phyloP scores from a whole-genome alignment of 2,888 invertebrate genomes.

The Amphiduros pacificus region DNA sequence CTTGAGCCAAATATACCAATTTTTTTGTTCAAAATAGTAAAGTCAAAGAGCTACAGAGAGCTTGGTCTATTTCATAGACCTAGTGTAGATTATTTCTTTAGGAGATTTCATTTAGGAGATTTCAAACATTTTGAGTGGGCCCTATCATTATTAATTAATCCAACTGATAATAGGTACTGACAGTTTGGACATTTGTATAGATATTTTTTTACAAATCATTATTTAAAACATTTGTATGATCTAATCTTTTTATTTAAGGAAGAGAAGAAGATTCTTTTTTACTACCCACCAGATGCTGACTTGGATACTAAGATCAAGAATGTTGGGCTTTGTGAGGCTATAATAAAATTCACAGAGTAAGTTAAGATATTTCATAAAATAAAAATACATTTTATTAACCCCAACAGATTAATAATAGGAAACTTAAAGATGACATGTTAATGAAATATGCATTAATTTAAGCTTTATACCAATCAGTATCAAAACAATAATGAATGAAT shows the following conservation, averaged over 20 bases:
- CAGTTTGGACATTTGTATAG: neutral
- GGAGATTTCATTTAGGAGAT: too few species aligned
- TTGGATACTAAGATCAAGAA: conserved; percentile 82
- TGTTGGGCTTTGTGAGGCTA: conserved; percentile 92
- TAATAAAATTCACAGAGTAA: conserved; percentile 92
- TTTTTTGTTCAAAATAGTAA: too few species aligned
- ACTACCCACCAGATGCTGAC: conserved; percentile 77
- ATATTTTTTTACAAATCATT: too few species aligned
- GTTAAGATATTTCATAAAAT: conserved; percentile 37
- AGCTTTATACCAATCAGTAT: neutral
- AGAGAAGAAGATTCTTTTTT: conserved; percentile 84
- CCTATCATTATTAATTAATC: conserved; percentile 4
- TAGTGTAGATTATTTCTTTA: too few species aligned
- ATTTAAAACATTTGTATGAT: too few species aligned
- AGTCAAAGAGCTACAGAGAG: too few species aligned
- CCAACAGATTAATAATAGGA: neutral
- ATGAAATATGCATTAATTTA: too few species aligned
- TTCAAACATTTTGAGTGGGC: too few species aligned
- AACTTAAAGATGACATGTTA: neutral
- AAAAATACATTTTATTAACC: neutral
- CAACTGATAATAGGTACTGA: neutral
- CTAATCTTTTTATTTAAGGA: conserved; percentile 70
- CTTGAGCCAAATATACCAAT: too few species aligned
- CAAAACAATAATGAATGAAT: neutral
- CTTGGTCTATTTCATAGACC: too few species aligned